These are phyloP conservation scores for Ceratoteleas bidentatus DNA, from an alignment of 1,140 invertebrate genomes.

Conservation along the genomic window DNA sequence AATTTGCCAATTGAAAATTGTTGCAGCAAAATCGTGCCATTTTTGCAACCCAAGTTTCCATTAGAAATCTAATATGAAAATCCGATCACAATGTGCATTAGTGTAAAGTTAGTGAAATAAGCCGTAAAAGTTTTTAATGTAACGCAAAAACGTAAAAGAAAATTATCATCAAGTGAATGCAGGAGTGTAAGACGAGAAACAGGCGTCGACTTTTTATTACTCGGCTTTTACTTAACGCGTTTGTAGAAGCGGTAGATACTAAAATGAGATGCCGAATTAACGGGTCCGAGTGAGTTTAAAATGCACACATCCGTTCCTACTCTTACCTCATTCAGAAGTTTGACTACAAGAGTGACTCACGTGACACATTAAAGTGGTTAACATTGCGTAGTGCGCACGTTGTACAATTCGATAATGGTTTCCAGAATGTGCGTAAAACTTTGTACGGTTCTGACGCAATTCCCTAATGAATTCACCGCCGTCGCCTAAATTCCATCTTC, in stretches of 20 bases:
- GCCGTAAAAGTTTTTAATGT: no score
- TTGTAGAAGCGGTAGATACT: slow-evolving; percentile 25
- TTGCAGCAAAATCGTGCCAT: no score
- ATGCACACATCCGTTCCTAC: slow-evolving; percentile 38
- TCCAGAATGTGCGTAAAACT: slow-evolving; percentile 13
- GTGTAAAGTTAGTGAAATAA: no score
- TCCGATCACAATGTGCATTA: no score
- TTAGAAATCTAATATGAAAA: no score
- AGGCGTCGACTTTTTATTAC: slow-evolving; percentile 6
- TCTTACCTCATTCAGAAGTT: slow-evolving; percentile 42
- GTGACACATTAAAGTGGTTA: slow-evolving; percentile 20
- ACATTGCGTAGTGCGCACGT: slow-evolving; percentile 2
- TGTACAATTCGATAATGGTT: slow-evolving; percentile 7
- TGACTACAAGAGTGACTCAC: slow-evolving; percentile 36
- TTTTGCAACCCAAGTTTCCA: no score
- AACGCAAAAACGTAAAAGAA: no score
- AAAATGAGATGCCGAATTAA: slow-evolving; percentile 38
- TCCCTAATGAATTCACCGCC: neutral
- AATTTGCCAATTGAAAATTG: no score
- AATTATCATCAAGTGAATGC: no score
- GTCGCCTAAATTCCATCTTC: neutral
- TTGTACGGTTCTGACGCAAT: neutral
- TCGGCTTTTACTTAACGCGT: slow-evolving; percentile 15
- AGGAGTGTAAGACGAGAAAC: slow-evolving; percentile 1
- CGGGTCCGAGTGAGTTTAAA: slow-evolving; percentile 37